These are phyloP conservation scores for Premnoplex brunnescens DNA, from an alignment of 2,797 vertebrate species.

Conservation along the genomic window DNA sequence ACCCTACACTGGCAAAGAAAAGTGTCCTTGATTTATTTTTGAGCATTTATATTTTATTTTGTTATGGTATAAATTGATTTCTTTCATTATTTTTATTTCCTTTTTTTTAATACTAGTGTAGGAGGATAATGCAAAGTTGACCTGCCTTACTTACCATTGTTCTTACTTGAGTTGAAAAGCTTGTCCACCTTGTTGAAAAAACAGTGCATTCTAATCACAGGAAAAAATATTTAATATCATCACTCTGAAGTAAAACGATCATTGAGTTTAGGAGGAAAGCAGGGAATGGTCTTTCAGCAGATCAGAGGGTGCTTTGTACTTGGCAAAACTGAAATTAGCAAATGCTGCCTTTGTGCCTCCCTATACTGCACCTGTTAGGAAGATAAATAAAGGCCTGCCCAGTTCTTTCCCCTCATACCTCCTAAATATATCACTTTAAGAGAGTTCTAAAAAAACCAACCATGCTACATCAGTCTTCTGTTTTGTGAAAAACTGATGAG, in stretches of 20 bases:
- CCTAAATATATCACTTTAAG: constrained; percentile 79
- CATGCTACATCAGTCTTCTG: background rate
- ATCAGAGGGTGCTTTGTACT: constrained; percentile 42
- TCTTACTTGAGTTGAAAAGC: background rate
- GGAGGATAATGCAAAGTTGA: background rate
- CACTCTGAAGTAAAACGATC: background rate
- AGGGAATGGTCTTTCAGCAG: background rate
- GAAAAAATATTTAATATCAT: background rate
- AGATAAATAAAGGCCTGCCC: constrained; percentile 78
- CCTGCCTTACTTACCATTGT: background rate
- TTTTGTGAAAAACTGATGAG: background rate
- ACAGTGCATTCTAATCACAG: background rate
- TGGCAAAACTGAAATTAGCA: constrained; percentile 61
- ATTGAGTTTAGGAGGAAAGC: background rate
- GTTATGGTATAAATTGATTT: background rate
- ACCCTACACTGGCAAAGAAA: background rate
- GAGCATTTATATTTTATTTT: background rate
- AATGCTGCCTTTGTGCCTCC: constrained; percentile 65
- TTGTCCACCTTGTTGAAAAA: background rate
- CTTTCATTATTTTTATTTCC: background rate
- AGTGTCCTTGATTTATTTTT: background rate
- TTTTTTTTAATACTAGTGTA: background rate
- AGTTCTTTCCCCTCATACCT: constrained; percentile 73
- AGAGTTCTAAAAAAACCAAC: constrained; percentile 27
- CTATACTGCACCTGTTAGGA: constrained; percentile 77